A percentile compares a stretch with the other conserved stretches of the same genome.
Conservation (phyloP, 92 coral and sea anemone species). For the Umimayanthus kanabou region DNA sequence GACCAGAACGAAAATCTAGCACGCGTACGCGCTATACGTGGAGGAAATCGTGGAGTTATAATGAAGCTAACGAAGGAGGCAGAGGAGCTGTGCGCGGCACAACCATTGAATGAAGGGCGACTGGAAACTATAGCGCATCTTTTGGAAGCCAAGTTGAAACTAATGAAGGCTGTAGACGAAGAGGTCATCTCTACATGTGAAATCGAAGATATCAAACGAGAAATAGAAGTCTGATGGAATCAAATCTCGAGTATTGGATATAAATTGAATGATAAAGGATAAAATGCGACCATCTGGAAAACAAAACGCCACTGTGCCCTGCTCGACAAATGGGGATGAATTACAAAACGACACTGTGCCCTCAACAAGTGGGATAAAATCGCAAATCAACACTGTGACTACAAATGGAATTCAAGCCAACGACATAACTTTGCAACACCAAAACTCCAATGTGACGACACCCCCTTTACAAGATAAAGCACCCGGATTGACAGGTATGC, state of each 20-base stretch:
- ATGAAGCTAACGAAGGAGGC: conserved; percentile 59
- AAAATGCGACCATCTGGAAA: no score
- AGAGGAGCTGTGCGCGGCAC: conserved; percentile 41
- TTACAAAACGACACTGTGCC: no score
- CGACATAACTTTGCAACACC: no score
- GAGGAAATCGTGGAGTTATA: conserved; percentile 62
- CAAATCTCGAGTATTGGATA: conserved; percentile 46
- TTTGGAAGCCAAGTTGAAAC: conserved; percentile 14
- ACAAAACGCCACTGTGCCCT: no score
- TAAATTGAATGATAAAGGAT: not conserved
- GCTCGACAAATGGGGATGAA: no score
- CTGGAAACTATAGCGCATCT: conserved; percentile 44
- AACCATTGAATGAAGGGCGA: conserved; percentile 40
- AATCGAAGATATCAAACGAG: conserved; percentile 49
- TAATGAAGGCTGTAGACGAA: conserved; percentile 43
- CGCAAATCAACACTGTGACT: conserved; percentile 3
- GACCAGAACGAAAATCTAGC: no score
- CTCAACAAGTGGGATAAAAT: no score
- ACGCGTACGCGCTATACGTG: not conserved
- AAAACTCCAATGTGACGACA: no score
- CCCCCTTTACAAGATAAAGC: no score
- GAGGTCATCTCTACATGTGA: conserved; percentile 35
- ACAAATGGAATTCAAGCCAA: no score
- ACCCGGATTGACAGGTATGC: no score
- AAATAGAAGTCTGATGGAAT: conserved; percentile 54